Conservation (phyloP, 2,797 vertebrate genomes). For the Mus spretus region DNA sequence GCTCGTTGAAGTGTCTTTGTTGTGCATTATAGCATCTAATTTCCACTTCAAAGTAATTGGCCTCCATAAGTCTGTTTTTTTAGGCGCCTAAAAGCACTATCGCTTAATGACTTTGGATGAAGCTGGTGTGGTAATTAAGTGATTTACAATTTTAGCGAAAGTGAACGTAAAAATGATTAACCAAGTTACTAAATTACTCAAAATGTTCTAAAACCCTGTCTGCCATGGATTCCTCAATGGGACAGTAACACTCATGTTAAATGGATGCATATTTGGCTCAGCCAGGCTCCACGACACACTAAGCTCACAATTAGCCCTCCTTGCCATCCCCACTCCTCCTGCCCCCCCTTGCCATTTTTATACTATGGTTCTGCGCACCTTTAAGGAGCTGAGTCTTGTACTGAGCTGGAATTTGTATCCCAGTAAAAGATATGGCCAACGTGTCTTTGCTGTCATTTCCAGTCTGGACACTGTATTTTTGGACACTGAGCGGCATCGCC, state of each 20-base stretch:
- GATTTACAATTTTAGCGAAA: slow-evolving; percentile 57
- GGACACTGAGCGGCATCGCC: not conserved
- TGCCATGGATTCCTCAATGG: not conserved
- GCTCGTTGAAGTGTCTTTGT: slow-evolving; percentile 57
- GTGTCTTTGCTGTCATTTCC: not conserved
- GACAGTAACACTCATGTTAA: not conserved
- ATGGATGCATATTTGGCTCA: not conserved
- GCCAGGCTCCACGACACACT: not conserved
- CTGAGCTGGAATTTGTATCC: not conserved
- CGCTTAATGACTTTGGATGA: slow-evolving; percentile 57
- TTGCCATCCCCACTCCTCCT: not conserved
- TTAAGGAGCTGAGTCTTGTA: not conserved
- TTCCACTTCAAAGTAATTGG: slow-evolving; percentile 71
- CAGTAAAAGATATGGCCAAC: not conserved
- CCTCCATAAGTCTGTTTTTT: slow-evolving; percentile 29
- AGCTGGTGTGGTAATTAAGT: slow-evolving; percentile 61
- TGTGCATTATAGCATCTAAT: slow-evolving; percentile 46
- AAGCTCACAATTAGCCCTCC: not conserved
- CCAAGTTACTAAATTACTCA: slow-evolving; percentile 50
- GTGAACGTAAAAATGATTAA: slow-evolving; percentile 39
- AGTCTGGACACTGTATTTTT: not conserved
- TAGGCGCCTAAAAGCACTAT: slow-evolving; percentile 2
- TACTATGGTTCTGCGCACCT: not conserved
- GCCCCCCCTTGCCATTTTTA: not conserved
- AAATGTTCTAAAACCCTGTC: not conserved